A percentile compares a stretch with the other conserved stretches of the same genome.
Evolutionary conservation across 2,797 vertebrate species (phyloP).

Genomic region (Decapterus maruadsi): DNA sequence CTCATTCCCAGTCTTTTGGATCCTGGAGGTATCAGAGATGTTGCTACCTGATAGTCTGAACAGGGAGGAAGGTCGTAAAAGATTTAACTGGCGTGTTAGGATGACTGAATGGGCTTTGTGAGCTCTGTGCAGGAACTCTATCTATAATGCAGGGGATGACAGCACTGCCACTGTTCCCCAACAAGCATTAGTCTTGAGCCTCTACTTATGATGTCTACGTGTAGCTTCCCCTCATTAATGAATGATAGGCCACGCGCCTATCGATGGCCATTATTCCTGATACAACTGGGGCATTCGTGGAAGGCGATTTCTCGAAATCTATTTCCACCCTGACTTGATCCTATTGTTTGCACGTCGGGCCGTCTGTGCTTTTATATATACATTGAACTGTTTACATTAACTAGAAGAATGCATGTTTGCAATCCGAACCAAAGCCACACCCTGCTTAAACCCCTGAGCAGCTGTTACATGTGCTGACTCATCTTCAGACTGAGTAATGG

Average conservation of each 20-base stretch:
- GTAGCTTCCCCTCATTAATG: slow-evolving; percentile 69
- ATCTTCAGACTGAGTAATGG: slow-evolving; percentile 58
- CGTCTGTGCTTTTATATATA: slow-evolving; percentile 32
- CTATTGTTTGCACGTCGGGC: slow-evolving; percentile 10
- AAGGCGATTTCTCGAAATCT: slow-evolving; percentile 41
- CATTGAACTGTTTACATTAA: slow-evolving; percentile 34
- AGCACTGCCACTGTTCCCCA: slow-evolving; percentile 66
- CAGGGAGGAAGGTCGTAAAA: slow-evolving; percentile 77
- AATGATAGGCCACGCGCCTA: slow-evolving; percentile 60
- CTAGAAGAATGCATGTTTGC: slow-evolving; percentile 51
- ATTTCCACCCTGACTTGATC: slow-evolving; percentile 18
- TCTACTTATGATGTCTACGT: slow-evolving; percentile 68
- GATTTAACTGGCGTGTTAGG: slow-evolving; percentile 78
- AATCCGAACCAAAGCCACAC: slow-evolving; percentile 61
- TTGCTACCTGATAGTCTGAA: slow-evolving; percentile 75
- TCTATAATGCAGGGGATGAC: slow-evolving; percentile 84
- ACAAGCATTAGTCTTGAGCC: slow-evolving; percentile 63
- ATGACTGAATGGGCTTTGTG: slow-evolving; percentile 78
- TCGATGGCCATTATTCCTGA: slow-evolving; percentile 47
- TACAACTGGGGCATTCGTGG: slow-evolving; percentile 5
- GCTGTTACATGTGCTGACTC: slow-evolving; percentile 63
- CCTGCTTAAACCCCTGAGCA: slow-evolving; percentile 57
- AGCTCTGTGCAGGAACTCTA: slow-evolving; percentile 76
- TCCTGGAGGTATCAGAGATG: slow-evolving; percentile 36
- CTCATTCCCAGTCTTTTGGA: slow-evolving; percentile 40